Base-by-base conservation (phyloP, 2,888 invertebrate genomes). In the Brachylomia viminalis region DNA sequence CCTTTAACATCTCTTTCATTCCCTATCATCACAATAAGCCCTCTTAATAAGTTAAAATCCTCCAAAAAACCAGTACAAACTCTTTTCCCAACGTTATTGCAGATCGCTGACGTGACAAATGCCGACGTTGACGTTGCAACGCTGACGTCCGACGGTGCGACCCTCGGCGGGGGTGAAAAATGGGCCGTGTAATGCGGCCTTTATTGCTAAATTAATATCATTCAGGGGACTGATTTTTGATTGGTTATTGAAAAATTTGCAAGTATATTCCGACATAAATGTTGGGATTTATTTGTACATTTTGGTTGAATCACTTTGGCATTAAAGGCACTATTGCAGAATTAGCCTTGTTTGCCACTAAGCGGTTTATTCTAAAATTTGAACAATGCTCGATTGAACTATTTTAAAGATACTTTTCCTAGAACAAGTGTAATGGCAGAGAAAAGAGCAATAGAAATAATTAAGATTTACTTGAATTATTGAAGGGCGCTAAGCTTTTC, bases 191-290 rank as follows among this genome's bases (percentile, higher is more conserved):
- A 89, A 90, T 87, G 86, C 84, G 85, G 83, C 84, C 86, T 88
- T 91, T 90, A 91, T 92, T 92, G 91, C 89, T 86, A 89, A 91
- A 92, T 92, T 92, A 92, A 92, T 92, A 90, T 87, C 84, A 83
- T 88, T 87, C 87, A 85, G 74, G 86, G 87, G 84, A 87, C 86
- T 86, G 88, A 89, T 81, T 82, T 85, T 85, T 84, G 88, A 89
- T 85, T 83, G 86, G 86, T 89, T 88, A 91, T 89, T 90, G 89
- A 90, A 91, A 86, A 85, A 78, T 88, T 86, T 86, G 75, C 77
- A 73, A 75, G 59, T 72, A 72, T 86, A 83, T 81, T 80, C 42
- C 23, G n/a, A n/a, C 11, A 27, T 77, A 33, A 33, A 33, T 75
- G 27, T 33, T 20, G 42, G 66, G 15, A 15, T 38, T 68, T 58